Evolutionary conservation across 2,888 invertebrate genomes (phyloP).

Genomic region (Trichogramma dendrolimi): DNA sequence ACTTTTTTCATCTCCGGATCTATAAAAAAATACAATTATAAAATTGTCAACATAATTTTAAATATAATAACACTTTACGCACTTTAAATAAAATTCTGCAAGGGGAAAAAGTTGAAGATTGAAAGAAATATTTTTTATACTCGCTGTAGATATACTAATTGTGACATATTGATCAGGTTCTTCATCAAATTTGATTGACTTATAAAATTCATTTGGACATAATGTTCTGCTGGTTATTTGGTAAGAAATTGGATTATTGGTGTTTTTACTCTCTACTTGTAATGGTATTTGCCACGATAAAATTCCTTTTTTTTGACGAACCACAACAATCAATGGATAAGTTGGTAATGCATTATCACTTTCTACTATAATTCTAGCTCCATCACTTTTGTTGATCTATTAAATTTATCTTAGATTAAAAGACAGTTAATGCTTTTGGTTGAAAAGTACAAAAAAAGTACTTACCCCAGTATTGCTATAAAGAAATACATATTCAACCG

Average conservation of each 20-base stretch:
- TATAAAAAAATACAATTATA: constrained; percentile 23
- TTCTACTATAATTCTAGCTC: constrained; percentile 42
- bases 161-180: constrained; percentile 58
- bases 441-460: constrained; percentile 21
- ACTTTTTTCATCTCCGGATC: constrained; percentile 33
- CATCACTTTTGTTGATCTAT: constrained; percentile 34
- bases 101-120: constrained; percentile 60
- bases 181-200: constrained; percentile 30
- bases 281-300: constrained; percentile 78
- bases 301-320: constrained; percentile 69
- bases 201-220: constrained; percentile 59
- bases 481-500: constrained; percentile 46
- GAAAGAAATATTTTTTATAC: constrained; percentile 57
- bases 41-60: constrained; percentile 5
- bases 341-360: constrained; percentile 54
- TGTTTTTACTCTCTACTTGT: constrained; percentile 53
- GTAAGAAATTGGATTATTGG: constrained; percentile 32
- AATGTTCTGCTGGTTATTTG: constrained; percentile 56
- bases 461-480: constrained; percentile 42
- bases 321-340: constrained; percentile 69
- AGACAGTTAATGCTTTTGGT: background rate
- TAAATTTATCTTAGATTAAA: constrained; percentile 17
- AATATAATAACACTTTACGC: constrained; percentile 26
- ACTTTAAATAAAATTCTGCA: constrained; percentile 58
- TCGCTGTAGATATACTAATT: constrained; percentile 66